Percentiles rank a stretch among this genome's conserved stretches.
Conservation (phyloP, 2,888 invertebrate species). For the Acanthococcus lagerstroemiae region DNA sequence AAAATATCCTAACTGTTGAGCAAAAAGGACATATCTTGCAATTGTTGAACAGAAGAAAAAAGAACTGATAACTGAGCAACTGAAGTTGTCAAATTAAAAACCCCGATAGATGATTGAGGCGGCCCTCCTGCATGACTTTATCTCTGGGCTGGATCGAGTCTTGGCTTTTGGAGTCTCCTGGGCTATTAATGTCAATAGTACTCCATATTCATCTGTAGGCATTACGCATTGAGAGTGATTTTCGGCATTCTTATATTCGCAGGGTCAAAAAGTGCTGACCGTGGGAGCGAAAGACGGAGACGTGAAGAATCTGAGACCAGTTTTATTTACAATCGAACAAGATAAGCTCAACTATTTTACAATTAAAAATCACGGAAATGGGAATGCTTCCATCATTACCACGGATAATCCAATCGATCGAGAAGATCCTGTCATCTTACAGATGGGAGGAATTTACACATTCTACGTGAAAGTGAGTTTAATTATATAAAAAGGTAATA, state of each 20-base stretch:
- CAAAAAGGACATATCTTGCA: no score
- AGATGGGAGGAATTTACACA: conserved; percentile 67
- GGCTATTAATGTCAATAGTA: no score
- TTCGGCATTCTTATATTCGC: no score
- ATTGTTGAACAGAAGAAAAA: no score
- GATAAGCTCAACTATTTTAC: conserved; percentile 60
- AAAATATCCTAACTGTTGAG: neutral
- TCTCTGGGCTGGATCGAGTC: no score
- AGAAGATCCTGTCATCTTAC: conserved; percentile 60
- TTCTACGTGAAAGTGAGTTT: conserved; percentile 52
- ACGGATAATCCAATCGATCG: conserved; percentile 58
- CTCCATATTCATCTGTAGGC: no score
- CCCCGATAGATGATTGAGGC: no score
- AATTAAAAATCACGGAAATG: conserved; percentile 48
- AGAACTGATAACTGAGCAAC: no score
- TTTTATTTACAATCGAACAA: conserved; percentile 58
- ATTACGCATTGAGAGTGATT: no score
- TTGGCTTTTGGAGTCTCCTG: no score
- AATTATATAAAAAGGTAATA: neutral
- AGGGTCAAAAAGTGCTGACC: conserved; percentile 56
- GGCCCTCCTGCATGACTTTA: no score
- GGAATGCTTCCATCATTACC: conserved; percentile 45
- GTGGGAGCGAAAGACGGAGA: conserved; percentile 73
- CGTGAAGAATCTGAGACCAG: conserved; percentile 57
- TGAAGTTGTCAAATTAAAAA: no score